These are phyloP conservation scores for Papilio helenus DNA, from an alignment of 1,140 invertebrate genomes.

Conservation along the genomic window DNA sequence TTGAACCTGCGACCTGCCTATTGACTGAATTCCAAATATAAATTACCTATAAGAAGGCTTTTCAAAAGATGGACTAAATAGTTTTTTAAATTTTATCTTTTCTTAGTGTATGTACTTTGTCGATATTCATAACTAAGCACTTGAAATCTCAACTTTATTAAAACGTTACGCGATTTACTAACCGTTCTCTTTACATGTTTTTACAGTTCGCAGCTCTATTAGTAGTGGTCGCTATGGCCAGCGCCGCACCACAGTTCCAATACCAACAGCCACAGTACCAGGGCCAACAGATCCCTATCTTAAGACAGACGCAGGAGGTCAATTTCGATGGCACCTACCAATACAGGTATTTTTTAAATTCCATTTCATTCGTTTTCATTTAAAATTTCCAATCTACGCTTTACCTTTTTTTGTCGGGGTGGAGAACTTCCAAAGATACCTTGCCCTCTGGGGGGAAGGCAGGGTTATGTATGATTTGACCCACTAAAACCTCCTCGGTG, in stretches of 20 bases:
- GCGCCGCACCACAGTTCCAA: conserved; percentile 73
- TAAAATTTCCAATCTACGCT: neutral
- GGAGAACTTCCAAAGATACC: no score
- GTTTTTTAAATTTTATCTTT: no score
- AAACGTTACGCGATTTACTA: neutral
- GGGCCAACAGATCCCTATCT: conserved; percentile 79
- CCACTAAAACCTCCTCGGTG: no score
- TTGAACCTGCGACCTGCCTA: neutral
- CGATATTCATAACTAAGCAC: neutral
- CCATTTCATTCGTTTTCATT: neutral
- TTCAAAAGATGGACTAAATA: no score
- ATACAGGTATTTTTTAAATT: conserved; percentile 81
- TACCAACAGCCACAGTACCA: conserved; percentile 64
- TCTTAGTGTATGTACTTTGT: neutral
- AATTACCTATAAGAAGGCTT: neutral
- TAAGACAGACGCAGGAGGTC: conserved; percentile 85
- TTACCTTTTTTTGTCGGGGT: no score
- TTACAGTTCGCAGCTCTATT: conserved; percentile 73
- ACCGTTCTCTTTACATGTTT: neutral
- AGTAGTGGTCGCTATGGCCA: conserved; percentile 64
- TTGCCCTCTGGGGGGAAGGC: no score
- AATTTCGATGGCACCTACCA: conserved; percentile 87
- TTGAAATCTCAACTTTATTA: neutral
- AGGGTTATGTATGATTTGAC: no score
- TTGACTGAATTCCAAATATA: neutral